Evolutionary conservation across 92 coral and sea anemone species (phyloP).

Genomic region (Zoanthus sansibaricus): DNA sequence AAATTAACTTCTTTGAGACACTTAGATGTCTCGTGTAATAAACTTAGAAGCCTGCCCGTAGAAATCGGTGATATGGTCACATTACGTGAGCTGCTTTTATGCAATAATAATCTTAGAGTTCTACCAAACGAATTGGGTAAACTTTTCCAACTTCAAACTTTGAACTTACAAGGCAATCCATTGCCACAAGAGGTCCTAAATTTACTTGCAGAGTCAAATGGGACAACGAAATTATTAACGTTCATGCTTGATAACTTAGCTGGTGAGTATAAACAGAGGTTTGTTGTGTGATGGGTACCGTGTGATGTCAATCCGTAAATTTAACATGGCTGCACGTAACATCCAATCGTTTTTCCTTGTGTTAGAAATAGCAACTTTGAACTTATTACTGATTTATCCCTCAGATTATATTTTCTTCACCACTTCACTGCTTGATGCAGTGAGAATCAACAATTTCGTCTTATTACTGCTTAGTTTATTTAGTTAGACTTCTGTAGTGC

Average conservation of each 20-base stretch:
- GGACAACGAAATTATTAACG: constrained; percentile 90
- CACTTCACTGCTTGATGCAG: neutral
- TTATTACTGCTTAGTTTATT: constrained; percentile 2
- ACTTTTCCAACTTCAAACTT: constrained; percentile 98
- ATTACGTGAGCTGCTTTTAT: constrained; percentile 96
- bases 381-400: neutral
- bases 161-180: constrained; percentile 97
- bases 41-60: constrained; percentile 98
- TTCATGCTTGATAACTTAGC: constrained; percentile 93
- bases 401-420: neutral
- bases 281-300: constrained; percentile 75
- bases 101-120: constrained; percentile 94
- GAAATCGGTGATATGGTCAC: constrained; percentile 99
- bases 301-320: constrained; percentile 89
- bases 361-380: neutral
- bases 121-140: constrained; percentile 99
- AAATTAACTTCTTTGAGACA: constrained; percentile 89
- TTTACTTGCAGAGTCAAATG: constrained; percentile 86
- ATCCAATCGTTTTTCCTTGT: constrained; percentile 5
- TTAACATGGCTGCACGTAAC: constrained; percentile 45
- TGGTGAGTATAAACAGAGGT: constrained; percentile 74
- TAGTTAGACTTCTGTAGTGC: constrained; percentile 30
- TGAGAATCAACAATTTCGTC: neutral
- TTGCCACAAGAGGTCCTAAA: constrained; percentile 87
- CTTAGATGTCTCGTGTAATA: constrained; percentile 95